phyloP scores from a whole-genome alignment of 37 sponge, comb jelly and placozoan genomes.

The Aplysina aerophoba region DNA sequence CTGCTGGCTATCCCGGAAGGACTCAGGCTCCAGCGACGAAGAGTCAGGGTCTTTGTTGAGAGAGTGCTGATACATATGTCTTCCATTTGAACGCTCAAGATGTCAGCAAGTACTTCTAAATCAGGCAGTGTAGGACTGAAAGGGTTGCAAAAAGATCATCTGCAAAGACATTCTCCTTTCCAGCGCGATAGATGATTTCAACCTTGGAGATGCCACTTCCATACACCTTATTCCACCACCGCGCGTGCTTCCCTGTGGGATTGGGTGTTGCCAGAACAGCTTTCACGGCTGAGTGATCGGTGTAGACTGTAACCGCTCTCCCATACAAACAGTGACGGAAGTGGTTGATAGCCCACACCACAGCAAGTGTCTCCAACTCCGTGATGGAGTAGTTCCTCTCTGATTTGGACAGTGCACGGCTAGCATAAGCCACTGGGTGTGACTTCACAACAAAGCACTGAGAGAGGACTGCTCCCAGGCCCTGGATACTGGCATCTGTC shows the following conservation, averaged over 20 bases:
- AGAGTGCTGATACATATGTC: neutral
- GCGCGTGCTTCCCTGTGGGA: constrained; percentile 40
- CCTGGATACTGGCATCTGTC: constrained; percentile 57
- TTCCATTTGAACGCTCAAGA: too few relatives aligned
- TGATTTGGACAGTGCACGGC: constrained; percentile 21
- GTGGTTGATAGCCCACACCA: constrained; percentile 47
- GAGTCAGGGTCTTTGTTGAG: neutral
- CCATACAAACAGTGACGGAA: constrained; percentile 32
- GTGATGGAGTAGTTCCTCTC: constrained; percentile 40
- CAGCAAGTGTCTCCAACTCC: constrained; percentile 44
- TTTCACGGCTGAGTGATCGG: constrained; percentile 48
- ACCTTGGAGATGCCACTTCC: constrained; percentile 8
- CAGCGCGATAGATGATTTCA: constrained; percentile 25
- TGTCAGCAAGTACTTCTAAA: too few relatives aligned
- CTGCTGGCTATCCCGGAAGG: constrained; percentile 17
- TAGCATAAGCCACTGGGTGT: constrained; percentile 33
- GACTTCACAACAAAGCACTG: constrained; percentile 1
- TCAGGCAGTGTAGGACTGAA: neutral
- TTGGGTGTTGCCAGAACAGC: constrained; percentile 36
- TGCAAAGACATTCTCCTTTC: constrained; percentile 44
- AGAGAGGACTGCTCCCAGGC: constrained; percentile 21
- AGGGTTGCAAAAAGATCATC: constrained; percentile 44
- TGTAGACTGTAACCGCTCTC: constrained; percentile 15
- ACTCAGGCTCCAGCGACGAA: neutral
- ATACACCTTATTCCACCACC: constrained; percentile 52